Percentiles rank a stretch among this genome's conserved stretches.
phyloP scores from a whole-genome alignment of 2,113 vertebrate genomes.

The Gracilinanus agilis region DNA sequence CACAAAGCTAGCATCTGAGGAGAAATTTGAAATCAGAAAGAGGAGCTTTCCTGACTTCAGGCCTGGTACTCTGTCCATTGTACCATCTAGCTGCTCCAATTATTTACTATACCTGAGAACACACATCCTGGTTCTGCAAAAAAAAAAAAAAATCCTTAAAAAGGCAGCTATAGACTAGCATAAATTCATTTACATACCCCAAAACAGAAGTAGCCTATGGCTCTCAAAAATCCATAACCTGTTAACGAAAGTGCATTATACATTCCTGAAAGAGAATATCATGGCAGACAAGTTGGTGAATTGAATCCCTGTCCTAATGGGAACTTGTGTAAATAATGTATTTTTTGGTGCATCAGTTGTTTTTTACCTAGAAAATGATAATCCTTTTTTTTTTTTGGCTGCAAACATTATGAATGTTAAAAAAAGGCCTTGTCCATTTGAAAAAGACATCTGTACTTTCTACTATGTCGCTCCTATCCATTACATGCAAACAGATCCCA shows the following conservation, averaged over 20 bases:
- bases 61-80: not conserved
- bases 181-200: not conserved
- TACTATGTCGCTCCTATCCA: not conserved
- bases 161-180: not conserved
- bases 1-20: not conserved
- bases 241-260: not conserved
- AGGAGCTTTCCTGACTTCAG: not conserved
- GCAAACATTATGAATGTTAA: constrained; percentile 12
- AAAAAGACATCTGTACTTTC: not conserved
- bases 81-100: not conserved
- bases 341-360: not conserved
- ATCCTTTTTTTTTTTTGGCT: constrained; percentile 15
- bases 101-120: no score
- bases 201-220: not conserved
- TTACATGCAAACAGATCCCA: not conserved
- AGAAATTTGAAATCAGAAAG: not conserved
- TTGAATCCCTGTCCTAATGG: not conserved
- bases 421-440: constrained; percentile 11
- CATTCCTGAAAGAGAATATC: not conserved
- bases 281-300: not conserved
- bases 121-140: not conserved
- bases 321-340: not conserved
- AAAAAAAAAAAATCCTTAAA: constrained; percentile 4
- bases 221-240: not conserved
- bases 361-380: not conserved